Evolutionary conservation across 2,113 vertebrate species (phyloP), one percentile per base, ranked within the genome.

Genomic region (Empidonax alnorum): DNA sequence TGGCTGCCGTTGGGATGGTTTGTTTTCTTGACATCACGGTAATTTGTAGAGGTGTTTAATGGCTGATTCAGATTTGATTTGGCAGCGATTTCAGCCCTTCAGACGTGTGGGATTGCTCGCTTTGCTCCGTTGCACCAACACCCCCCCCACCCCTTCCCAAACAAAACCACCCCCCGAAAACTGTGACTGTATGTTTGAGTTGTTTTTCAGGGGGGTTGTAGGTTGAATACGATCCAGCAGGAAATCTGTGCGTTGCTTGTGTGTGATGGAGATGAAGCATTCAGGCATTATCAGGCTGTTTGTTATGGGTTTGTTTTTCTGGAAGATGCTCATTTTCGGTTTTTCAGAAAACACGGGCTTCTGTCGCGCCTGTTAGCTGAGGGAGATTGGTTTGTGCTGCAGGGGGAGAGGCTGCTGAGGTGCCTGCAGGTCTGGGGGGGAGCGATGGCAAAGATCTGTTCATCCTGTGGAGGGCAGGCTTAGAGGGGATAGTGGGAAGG

Each of bases 21-120:
- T 86, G 58, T 91, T 89, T 92, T 75, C 84, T 42, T 33, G 56
- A 12, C 44, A 42, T 42, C 56, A 39, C 49, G 24, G 89, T 87
- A 56, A 75, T 92, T 90, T 89, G 72, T 77, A 72, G 89, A 87
- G 81, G n/a, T 89, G 91, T 94, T 87, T 79, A 92, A 89, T 28
- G 73, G 77, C 84, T 76, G 77, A 89, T 92, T 91, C 77, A 84
- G 24, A 58, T 69, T 69, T 10, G 27, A 97, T 84, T 65, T 84
- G 87, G 91, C 91, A 87, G 76, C 73, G 53, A 33, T 89, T 91
- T 66, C 80, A 56, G 39, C 77, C 61, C 91, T 92, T 61, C 55
- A 42, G 66, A 65, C 25, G 7, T 37, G 61, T 41, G 19, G 18
- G 50, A 76, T 74, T 75, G 41, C 58, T 84, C 1, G 0, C 6